These are phyloP conservation scores for Tholera decimalis DNA, from an alignment of 2,888 invertebrate species.

Conservation along the genomic window DNA sequence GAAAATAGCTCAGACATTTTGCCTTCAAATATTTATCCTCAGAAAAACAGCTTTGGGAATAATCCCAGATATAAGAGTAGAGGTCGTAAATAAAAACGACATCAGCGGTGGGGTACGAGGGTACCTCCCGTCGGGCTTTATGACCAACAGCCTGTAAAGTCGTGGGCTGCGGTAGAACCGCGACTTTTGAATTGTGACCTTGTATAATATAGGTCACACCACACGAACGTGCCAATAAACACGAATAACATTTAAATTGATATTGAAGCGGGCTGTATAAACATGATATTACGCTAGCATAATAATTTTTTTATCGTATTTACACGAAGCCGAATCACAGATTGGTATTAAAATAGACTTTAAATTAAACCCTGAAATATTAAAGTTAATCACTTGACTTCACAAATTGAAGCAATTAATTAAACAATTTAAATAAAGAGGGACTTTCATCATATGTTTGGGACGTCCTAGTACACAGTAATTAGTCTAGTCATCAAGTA, in stretches of 20 bases:
- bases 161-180: constrained; percentile 60
- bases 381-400: constrained; percentile 1
- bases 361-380: not conserved
- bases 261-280: constrained; percentile 31
- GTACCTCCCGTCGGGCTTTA: constrained; percentile 71
- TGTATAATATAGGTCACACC: constrained; percentile 67
- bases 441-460: constrained; percentile 24
- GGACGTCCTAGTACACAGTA: constrained; percentile 13
- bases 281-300: constrained; percentile 34
- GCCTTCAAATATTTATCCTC: constrained; percentile 59
- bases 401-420: not conserved
- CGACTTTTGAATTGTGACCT: constrained; percentile 66
- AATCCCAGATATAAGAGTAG: constrained; percentile 74
- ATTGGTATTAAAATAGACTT: constrained; percentile 7
- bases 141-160: constrained; percentile 69
- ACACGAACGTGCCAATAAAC: constrained; percentile 47
- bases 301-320: constrained; percentile 8
- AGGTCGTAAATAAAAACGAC: constrained; percentile 77
- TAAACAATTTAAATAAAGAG: constrained; percentile 1
- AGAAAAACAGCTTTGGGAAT: constrained; percentile 63
- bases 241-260: constrained; percentile 48
- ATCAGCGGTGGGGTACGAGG: constrained; percentile 68
- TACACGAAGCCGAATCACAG: constrained; percentile 15
- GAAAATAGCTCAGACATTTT: constrained; percentile 20
- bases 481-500: constrained; percentile 33